Base-by-base conservation (phyloP, 2,113 vertebrate species). In the Micronycteris hirsuta region DNA sequence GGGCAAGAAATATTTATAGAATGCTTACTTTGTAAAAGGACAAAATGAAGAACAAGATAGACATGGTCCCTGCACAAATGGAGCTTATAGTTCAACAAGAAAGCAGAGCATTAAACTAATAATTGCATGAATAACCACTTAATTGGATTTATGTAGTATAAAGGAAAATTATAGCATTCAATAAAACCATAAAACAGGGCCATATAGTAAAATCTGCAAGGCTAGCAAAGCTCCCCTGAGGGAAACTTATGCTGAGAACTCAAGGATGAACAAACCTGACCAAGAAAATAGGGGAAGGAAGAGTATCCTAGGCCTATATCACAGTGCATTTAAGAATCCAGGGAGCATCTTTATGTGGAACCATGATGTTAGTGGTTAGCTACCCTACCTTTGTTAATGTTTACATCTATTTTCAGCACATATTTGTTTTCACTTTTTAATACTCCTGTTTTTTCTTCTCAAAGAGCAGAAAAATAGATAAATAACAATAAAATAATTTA, bases 101-200 rank as follows among this genome's bases (percentile, higher is more conserved):
- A 68, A 96, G 61, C 33, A 94, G 33, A 67, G 28, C 49, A 93
- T 90, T 93, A 93, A 92, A 88, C 31, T 95, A 92, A 83, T 94
- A 95, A 96, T 92, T 76, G n/a, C 87, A 87, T 93, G 90, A 84
- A 86, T 96, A 96, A 86, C 67, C 41, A 90, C 65, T 96, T 88
- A 92, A 96, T 92, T 97, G 95, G 71, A 94, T 91, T 96, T 95
- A 91, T 90, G 38, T 20, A 94, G 65, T 88, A 92, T 82, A 81
- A 97, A 92, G 86, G n/a, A 94, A 95, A 96, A 86, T 96, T 94
- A 97, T 47, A 91, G 10, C 56, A 95, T 96, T 93, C 85, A 85
- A 28, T 94, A 85, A 94, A 73, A 82, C 41, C 65, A 82, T 97
- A 94, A 97, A 96, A 86, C 47, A 96, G 71, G 95, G 10, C 87